Evolutionary conservation across 2,888 invertebrate genomes (phyloP), one percentile per base, ranked within the genome.

Genomic region (Eurois occulta): DNA sequence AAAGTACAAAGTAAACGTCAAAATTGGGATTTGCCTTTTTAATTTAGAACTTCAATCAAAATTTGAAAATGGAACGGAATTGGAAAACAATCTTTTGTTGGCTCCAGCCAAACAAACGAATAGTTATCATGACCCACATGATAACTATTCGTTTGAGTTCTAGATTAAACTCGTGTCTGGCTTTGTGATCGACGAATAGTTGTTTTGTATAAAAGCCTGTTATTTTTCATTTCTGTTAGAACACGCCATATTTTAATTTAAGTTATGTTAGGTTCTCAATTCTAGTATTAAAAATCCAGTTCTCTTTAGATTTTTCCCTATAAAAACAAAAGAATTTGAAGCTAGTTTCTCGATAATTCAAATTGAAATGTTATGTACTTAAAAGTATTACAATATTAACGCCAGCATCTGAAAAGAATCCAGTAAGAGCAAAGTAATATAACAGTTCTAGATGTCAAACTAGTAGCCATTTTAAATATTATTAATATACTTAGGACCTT

Each of bases 61-160:
- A 72, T 83, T 83, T n/a, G 72, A 79, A 75, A 66, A 69, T 65
- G 58, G 81, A 81, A 78, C 65, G 46, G n/a, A 72, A 78, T 77
- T 65, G 60, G 38, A 77, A 77, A 70, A 62, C 55, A 83, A 67
- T 83, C 72, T 73, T 62, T 64, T 69, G 70, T 83, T 73, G 48
- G 62, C 52, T 52, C 28, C 48, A 62, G 21, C 60, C 83, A 81
- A 78, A 83, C 66, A 83, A 73, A 70, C 60, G 43, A 55, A 73
- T 70, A 70, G 73, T 65, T 52, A 66, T 70, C 67, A 28, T 66
- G 69, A n/a, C n/a, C n/a, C n/a, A n/a, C n/a, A n/a, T n/a, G n/a
- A n/a, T n/a, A n/a, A n/a, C n/a, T n/a, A n/a, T n/a, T n/a, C n/a
- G n/a, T n/a, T n/a, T 77, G 64, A 62, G 43, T 35, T 60, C 24